Evolutionary conservation across 2,113 vertebrate genomes (phyloP).

Genomic region (Sylvia atricapilla): DNA sequence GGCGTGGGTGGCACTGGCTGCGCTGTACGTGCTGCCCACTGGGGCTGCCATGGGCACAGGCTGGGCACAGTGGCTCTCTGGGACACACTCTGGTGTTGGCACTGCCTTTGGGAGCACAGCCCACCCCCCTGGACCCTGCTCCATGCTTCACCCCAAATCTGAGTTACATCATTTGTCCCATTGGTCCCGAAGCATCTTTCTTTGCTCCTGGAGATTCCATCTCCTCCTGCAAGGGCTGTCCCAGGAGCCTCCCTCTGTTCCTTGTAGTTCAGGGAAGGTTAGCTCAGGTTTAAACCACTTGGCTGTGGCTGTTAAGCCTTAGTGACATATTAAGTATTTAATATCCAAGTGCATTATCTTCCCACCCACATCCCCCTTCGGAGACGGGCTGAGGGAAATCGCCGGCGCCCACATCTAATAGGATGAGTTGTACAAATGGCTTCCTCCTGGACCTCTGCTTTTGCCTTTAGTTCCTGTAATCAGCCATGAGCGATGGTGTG

Average conservation of each 20-base stretch:
- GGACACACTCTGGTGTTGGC: accelerated
- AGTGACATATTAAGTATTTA: neutral
- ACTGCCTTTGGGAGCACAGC: neutral
- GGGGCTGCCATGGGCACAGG: neutral
- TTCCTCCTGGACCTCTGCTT: neutral
- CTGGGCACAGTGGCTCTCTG: neutral
- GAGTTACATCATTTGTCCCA: accelerated
- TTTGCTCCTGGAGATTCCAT: neutral
- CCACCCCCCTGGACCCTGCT: accelerated
- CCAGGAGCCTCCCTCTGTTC: neutral
- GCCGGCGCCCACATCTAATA: neutral
- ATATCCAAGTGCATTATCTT: slow-evolving; percentile 16
- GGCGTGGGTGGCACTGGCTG: neutral
- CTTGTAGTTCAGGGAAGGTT: neutral
- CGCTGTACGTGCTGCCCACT: accelerated
- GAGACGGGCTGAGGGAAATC: neutral
- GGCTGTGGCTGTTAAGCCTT: neutral
- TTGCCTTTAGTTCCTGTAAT: neutral
- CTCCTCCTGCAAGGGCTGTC: neutral
- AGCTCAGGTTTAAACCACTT: neutral
- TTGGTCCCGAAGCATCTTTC: neutral
- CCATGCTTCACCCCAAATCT: neutral
- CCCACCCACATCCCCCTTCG: neutral
- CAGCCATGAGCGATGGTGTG: accelerated
- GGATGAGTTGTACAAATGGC: neutral